Percentiles rank a stretch among this genome's conserved stretches.
Conservation (phyloP, 2,888 invertebrate species). For the Anodontia alba region DNA sequence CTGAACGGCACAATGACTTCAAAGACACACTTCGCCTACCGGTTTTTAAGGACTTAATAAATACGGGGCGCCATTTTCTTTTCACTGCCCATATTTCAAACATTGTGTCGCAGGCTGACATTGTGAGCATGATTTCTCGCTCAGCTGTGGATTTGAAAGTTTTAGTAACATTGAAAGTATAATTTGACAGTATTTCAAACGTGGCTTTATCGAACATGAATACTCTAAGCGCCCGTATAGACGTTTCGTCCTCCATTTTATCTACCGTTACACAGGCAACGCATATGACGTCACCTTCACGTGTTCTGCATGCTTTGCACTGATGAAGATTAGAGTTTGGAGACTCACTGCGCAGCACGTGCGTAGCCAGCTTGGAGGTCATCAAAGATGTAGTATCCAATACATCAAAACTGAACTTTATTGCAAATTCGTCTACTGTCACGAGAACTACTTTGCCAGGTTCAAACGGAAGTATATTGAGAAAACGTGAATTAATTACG, state of each 20-base stretch:
- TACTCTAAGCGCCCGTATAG: background rate
- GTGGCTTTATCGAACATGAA: background rate
- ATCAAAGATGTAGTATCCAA: background rate
- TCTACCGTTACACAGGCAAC: background rate
- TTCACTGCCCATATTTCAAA: background rate
- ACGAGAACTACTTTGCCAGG: background rate
- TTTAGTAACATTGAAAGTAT: background rate
- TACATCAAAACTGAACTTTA: background rate
- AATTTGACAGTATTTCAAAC: background rate
- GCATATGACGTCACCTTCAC: background rate
- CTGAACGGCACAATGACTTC: background rate
- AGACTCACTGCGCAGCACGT: background rate
- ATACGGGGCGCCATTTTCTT: background rate
- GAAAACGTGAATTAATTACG: background rate
- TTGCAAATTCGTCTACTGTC: background rate
- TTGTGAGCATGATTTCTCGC: background rate
- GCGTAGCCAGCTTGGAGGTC: background rate
- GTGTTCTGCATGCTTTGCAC: background rate
- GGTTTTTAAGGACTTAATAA: background rate
- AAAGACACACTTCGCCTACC: background rate
- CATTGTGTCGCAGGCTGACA: background rate
- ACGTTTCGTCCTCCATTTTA: background rate
- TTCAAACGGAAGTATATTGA: background rate
- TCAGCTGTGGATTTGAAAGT: background rate
- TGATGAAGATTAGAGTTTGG: background rate